These are phyloP conservation scores for Mystacornis crossleyi DNA, from an alignment of 2,113 vertebrate genomes.

Conservation along the genomic window DNA sequence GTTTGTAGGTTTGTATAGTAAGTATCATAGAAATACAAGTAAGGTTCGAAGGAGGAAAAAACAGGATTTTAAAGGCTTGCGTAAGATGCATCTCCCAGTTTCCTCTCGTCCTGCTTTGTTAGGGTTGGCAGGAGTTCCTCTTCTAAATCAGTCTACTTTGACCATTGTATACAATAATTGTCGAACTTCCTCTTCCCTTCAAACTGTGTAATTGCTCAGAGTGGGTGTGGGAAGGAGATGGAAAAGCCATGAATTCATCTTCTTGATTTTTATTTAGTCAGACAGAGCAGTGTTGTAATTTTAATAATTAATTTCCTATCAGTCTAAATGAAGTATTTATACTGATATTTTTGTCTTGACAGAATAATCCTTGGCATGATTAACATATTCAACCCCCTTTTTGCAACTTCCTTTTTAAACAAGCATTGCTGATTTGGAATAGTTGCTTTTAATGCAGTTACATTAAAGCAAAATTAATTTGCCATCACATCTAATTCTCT, in stretches of 20 bases:
- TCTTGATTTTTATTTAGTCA: not conserved
- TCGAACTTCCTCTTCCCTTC: slow-evolving; percentile 8
- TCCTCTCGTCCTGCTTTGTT: not conserved
- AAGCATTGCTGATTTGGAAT: not conserved
- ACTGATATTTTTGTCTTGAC: not conserved
- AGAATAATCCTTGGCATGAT: not conserved
- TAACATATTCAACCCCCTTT: not conserved
- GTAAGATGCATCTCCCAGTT: not conserved
- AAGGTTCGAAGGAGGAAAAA: not conserved
- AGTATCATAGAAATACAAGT: not conserved
- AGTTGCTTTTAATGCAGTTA: not conserved
- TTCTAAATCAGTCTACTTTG: not conserved
- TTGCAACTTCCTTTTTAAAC: not conserved
- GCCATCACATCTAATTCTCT: not conserved
- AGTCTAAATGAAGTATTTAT: not conserved
- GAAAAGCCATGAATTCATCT: not conserved
- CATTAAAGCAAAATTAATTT: not conserved
- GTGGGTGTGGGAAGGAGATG: slow-evolving; percentile 13
- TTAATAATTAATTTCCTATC: not conserved
- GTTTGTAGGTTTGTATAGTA: not conserved
- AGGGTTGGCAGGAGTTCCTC: not conserved
- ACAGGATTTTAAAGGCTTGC: not conserved
- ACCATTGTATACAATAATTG: slow-evolving; percentile 1
- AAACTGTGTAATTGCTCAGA: not conserved
- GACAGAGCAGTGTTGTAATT: not conserved